Evolutionary conservation across 2,888 invertebrate species (phyloP), one percentile per base, ranked within the genome.

Genomic region (Eupithecia centaureata): DNA sequence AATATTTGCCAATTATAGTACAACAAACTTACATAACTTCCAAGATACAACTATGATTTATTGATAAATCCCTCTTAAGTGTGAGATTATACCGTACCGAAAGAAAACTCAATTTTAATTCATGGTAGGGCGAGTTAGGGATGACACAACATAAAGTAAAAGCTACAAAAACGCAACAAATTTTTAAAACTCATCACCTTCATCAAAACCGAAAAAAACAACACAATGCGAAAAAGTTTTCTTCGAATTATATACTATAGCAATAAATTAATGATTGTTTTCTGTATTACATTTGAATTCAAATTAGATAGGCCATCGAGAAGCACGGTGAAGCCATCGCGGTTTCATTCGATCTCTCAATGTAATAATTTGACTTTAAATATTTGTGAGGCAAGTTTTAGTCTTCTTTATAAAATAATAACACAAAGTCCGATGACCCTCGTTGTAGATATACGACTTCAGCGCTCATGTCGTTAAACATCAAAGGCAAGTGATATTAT

Each of bases 1-100:
- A 28, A 69, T 28, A 61, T 42, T 68, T 66, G 65, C 64, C 68
- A 71, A 73, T 75, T 71, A 72, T 67, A 70, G 70, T 72, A 70
- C 66, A 72, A 71, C 61, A 69, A 68, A 71, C 69, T 70, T 68
- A 75, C 57, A 64, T 62, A 67, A 71, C 63, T 67, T 61, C 60
- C 70, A 70, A 8, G 47, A 13, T 18, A 8, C 12, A 54, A 65
- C 59, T 71, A 72, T 51, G 32, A 65, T 65, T 61, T 63, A 71
- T 52, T 27, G 69, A 66, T 63, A 56, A 67, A 32, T 63, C 35
- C 33, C 52, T 57, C 59, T 32, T 38, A 61, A 61, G 5, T 58
- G 35, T 59, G 67, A 71, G 71, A 71, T 71, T 66, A 59, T 28
- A 66, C 60, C 60, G 60, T 61, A 69, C 28, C 52, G 32, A 52